These are phyloP conservation scores for Dendronephthya gigantea DNA, from an alignment of 64 coral and sea anemone genomes.

Conservation along the genomic window DNA sequence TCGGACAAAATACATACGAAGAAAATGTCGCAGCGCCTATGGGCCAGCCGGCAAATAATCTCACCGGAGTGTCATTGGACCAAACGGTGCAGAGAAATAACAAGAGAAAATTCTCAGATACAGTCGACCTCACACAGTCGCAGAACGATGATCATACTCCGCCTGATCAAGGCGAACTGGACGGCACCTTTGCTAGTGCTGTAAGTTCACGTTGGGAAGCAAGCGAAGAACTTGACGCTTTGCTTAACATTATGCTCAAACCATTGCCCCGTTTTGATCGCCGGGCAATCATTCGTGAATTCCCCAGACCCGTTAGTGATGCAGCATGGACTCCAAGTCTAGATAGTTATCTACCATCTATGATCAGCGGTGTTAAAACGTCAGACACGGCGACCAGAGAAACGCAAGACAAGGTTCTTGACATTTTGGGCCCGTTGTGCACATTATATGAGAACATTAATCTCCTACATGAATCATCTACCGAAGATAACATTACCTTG, in stretches of 20 bases:
- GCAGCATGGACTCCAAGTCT: constrained; percentile 30
- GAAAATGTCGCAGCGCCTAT: constrained; percentile 47
- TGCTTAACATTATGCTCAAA: constrained; percentile 25
- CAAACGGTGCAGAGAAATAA: constrained; percentile 34
- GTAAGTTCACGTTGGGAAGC: constrained; percentile 43
- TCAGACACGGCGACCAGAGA: constrained; percentile 24
- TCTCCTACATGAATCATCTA: constrained; percentile 5
- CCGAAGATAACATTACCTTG: constrained; percentile 11
- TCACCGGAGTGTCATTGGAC: constrained; percentile 47
- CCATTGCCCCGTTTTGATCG: constrained; percentile 32
- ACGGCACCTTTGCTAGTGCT: not conserved
- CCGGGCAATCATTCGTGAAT: constrained; percentile 26
- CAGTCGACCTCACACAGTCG: not conserved
- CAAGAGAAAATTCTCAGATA: constrained; percentile 9
- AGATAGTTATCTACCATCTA: constrained; percentile 30
- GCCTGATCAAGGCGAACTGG: not conserved
- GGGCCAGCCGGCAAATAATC: constrained; percentile 33
- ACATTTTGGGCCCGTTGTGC: constrained; percentile 36
- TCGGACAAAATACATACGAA: not conserved
- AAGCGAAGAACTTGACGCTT: constrained; percentile 43
- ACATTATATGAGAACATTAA: constrained; percentile 47
- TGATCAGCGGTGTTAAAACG: constrained; percentile 20
- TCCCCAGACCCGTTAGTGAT: constrained; percentile 13
- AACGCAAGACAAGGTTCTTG: constrained; percentile 43
- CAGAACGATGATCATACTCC: not conserved